Base-by-base conservation (phyloP, 2,113 vertebrate genomes). In the Trogon melanurus region DNA sequence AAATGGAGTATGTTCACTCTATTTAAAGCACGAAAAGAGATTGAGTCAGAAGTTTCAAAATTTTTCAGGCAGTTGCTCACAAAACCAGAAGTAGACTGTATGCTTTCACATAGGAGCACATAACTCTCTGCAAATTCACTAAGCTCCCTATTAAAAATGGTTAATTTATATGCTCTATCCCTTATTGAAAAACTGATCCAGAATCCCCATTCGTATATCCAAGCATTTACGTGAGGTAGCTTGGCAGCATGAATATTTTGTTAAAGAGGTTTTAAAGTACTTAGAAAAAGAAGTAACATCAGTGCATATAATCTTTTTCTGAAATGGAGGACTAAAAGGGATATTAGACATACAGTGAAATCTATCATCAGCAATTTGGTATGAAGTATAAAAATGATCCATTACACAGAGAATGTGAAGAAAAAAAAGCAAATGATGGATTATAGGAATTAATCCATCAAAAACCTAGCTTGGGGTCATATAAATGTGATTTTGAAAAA, bases 391-490 rank as follows among this genome's bases (percentile, higher is more conserved):
- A 85, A 85, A 91, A 57, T 78, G 34, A 74, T 74, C 47, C 38
- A 27, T 76, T 85, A 71, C 21, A 47, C 3, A 86, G 34, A 86
- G 34, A 93, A 88, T 30, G 38, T 1, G 3, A 66, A 27, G 20
- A 65, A 92, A 81, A 92, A 85, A 78, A 48, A 64, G 9, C 30
- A 67, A 13, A 41, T 61, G 19, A 22, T 67, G 48, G 41, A 75
- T 93, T 95, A 75, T 21, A 91, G 57, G 44, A 71, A 69, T 88
- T 88, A 90, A 88, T 80, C 81, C 71, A 83, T 74, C 29, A 83
- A 80, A 95, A 91, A 51, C 15, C 50, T 88, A 70, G 6, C 65
- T 86, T 23, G 23, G 20, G 51, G 14, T 61, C 53, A 88, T 54
- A 54, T 36, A 73, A 86, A 78, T 80, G 20, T 69, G 47, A 64